Base-by-base conservation (phyloP, 1,140 invertebrate genomes). In the Drosophila eugracilis region DNA sequence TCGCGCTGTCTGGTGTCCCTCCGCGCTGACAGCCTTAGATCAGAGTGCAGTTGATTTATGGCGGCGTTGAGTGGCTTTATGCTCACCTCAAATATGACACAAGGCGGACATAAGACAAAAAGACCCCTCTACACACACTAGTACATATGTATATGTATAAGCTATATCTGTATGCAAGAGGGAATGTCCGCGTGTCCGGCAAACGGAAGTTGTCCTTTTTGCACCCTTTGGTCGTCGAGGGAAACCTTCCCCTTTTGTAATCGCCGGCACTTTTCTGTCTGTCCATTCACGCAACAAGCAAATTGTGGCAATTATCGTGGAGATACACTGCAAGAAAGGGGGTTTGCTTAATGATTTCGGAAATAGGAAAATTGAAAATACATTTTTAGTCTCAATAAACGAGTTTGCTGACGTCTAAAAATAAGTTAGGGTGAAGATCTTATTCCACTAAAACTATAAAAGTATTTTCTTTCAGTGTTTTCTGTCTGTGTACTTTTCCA, bases 41-140 rank as follows among this genome's bases (percentile, higher is more conserved):
- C 80, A 85, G 72, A 84, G 77, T 80, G 74, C 83, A 75, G 83
- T 88, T 88, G 83, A 88, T 88, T 88, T 88, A 88, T 88, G 83
- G 83, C 83, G 78, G 74, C 83, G 78, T 88, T 88, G 83, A 88
- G 78, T 88, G 83, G 83, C 83, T 88, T 86, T 86, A 78, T 88
- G 81, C 78, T 76, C 81, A 85, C 77, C 81, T 85, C 81, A 86
- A 85, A 85, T 85, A 81, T 85, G 81, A 85, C 81, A 85, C 77
- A 81, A 78, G 81, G 81, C 59, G 76, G 73, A 53, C 60, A 48
- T 59, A 65, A 55, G 54, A 54, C 62, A 30, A 53, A 52, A 39
- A 37, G 36, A 48, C 28, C 28, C 58, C 44, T 34, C 14, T 34
- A 69, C 15, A 17, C 21, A 6, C 22, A 19, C 30, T 2, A 34